These are phyloP conservation scores for Drosophila littoralis DNA, from an alignment of 1,140 invertebrate genomes.

Conservation along the genomic window DNA sequence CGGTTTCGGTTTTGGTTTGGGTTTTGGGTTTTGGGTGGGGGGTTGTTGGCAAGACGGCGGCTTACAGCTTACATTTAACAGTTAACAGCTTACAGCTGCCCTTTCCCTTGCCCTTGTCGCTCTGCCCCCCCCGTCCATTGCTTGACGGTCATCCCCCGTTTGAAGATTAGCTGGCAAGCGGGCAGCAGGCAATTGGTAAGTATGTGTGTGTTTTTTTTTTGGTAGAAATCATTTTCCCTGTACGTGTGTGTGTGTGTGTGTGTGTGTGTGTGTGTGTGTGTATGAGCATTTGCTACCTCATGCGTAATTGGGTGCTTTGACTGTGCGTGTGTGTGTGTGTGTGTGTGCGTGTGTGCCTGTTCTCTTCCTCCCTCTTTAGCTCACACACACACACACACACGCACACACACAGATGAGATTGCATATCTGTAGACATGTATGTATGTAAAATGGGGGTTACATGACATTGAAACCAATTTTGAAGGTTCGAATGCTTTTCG, in stretches of 20 bases:
- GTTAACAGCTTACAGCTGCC: slow-evolving; percentile 34
- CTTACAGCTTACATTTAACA: slow-evolving; percentile 11
- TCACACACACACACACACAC: slow-evolving; percentile 6
- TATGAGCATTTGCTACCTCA: slow-evolving; percentile 34
- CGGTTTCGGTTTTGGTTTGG: not conserved
- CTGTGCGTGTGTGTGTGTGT: slow-evolving; percentile 6
- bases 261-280: slow-evolving; percentile 12
- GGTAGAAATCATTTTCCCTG: slow-evolving; percentile 3
- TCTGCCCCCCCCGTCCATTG: not conserved
- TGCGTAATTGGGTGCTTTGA: slow-evolving; percentile 25
- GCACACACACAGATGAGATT: not conserved
- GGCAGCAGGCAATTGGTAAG: not conserved
- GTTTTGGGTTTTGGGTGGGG: not conserved
- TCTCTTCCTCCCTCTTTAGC: slow-evolving; percentile 26
- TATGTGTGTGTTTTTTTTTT: not conserved
- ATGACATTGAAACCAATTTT: slow-evolving; percentile 83
- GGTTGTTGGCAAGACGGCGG: slow-evolving; percentile 12
- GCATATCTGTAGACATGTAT: slow-evolving; percentile 8
- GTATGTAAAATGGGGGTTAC: slow-evolving; percentile 77
- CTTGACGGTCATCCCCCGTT: slow-evolving; percentile 16
- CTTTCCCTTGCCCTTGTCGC: slow-evolving; percentile 25
- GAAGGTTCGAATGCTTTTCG: slow-evolving; percentile 70
- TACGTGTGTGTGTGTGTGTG: slow-evolving; percentile 11
- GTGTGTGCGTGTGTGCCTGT: slow-evolving; percentile 1
- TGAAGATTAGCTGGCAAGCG: not conserved